Evolutionary conservation across 2,888 invertebrate genomes (phyloP), one percentile per base, ranked within the genome.

Genomic region (Spicauda simplicius): DNA sequence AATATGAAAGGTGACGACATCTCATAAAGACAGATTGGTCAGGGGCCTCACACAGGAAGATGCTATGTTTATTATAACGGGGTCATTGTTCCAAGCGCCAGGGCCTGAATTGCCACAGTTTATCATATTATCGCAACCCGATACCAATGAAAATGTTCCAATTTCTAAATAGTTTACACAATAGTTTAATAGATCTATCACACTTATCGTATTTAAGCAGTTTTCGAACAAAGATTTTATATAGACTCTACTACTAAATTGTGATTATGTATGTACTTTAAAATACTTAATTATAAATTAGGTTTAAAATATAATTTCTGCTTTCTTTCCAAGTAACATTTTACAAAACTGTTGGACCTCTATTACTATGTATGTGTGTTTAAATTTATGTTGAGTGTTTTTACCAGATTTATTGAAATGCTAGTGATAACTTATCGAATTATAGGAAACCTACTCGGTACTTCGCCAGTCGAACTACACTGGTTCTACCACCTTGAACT

Each of bases 61-160:
- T 66, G 59, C 33, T 77, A 77, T 80, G 78, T 83, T 80, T 82
- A 85, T 81, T 82, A 77, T 80, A 81, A 60, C 83, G 83, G 86
- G 91, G 87, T 91, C 90, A 86, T 88, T 87, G 91, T 88, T 87
- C 87, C 80, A 84, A 83, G 83, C 83, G 83, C 83, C 81, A 79
- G 80, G 72, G 73, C 75, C 79, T 78, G 81, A 86, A 86, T 86
- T 85, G 81, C 77, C 78, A 72, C 77, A 81, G 75, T 80, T 83
- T 80, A 80, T 83, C 78, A 78, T 69, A 74, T 69, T 73, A 75
- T 72, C 70, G 69, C 73, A 68, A 70, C 70, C 57, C 64, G 64
- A 64, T 64, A 41, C 41, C 6, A 33, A 48, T 30, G 30, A 48
- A 48, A 55, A 63, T 62, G 37, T 41, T 41, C 41, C 41, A 41